A percentile compares a stretch with the other conserved stretches of the same genome.
phyloP scores from a whole-genome alignment of 2,797 vertebrate species.

The Gymnothorax reevesii region DNA sequence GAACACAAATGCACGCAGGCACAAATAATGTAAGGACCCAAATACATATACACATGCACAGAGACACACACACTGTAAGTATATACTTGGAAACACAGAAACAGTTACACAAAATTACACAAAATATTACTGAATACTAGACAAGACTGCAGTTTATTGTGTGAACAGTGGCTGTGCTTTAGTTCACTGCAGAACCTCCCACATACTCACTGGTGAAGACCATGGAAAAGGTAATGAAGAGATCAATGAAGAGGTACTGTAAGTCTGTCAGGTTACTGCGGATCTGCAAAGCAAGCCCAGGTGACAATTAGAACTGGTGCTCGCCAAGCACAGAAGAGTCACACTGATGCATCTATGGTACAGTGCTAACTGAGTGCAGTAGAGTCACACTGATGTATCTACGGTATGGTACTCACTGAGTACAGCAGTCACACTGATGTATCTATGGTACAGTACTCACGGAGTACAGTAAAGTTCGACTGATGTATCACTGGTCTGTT shows the following conservation, averaged over 20 bases:
- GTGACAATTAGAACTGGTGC: not conserved
- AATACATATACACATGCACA: too few relatives aligned
- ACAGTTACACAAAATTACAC: not conserved
- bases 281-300: constrained; percentile 69
- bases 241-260: constrained; percentile 98
- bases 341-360: not conserved
- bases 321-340: not conserved
- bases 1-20: too few relatives aligned
- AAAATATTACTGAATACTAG: not conserved
- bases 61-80: not conserved
- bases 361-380: too few relatives aligned
- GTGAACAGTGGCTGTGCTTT: too few relatives aligned
- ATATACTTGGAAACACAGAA: too few relatives aligned
- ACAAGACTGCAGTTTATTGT: not conserved
- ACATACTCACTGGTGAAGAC: constrained; percentile 95
- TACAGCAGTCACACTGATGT: too few relatives aligned
- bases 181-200: not conserved
- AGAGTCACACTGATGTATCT: not conserved
- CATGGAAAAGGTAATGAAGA: constrained; percentile 92
- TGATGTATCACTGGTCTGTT: too few relatives aligned
- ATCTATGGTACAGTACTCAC: too few relatives aligned
- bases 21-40: too few relatives aligned
- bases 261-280: constrained; percentile 95
- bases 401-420: not conserved
- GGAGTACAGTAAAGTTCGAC: too few relatives aligned